phyloP scores from a whole-genome alignment of 2,113 vertebrate genomes.

The Mellivora capensis region DNA sequence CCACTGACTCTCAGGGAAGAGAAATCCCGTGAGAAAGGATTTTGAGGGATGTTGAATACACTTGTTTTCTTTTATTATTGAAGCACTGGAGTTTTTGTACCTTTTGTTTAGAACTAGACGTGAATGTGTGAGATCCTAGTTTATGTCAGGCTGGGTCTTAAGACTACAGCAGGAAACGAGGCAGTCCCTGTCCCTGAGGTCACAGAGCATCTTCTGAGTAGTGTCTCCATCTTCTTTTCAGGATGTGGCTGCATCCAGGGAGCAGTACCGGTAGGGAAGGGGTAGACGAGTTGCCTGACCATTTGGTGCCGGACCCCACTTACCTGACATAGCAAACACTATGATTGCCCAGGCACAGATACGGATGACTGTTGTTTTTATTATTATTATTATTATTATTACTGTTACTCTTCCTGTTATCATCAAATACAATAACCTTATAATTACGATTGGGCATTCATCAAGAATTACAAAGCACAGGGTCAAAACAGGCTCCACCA shows the following conservation, averaged over 20 bases:
- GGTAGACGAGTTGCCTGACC: neutral
- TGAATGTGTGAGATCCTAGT: neutral
- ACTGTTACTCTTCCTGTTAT: neutral
- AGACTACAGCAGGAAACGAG: rapidly evolving
- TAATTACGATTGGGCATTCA: conserved; percentile 32
- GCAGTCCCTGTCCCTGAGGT: neutral
- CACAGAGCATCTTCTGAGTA: neutral
- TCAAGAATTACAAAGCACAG: conserved; percentile 9
- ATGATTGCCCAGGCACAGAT: neutral
- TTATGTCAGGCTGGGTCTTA: neutral
- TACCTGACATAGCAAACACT: neutral
- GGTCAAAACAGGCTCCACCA: neutral
- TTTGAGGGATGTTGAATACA: neutral
- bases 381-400: neutral
- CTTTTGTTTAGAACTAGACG: neutral
- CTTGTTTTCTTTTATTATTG: neutral
- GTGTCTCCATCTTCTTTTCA: neutral
- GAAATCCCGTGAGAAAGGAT: neutral
- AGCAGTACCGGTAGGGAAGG: neutral
- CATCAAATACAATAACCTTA: conserved; percentile 41
- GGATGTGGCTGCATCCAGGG: neutral
- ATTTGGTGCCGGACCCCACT: neutral
- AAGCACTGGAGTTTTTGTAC: neutral
- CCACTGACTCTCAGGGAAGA: neutral
- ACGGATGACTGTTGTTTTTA: neutral